Evolutionary conservation across 2,888 invertebrate genomes (phyloP).

Genomic region (Epistrophe eligans): DNA sequence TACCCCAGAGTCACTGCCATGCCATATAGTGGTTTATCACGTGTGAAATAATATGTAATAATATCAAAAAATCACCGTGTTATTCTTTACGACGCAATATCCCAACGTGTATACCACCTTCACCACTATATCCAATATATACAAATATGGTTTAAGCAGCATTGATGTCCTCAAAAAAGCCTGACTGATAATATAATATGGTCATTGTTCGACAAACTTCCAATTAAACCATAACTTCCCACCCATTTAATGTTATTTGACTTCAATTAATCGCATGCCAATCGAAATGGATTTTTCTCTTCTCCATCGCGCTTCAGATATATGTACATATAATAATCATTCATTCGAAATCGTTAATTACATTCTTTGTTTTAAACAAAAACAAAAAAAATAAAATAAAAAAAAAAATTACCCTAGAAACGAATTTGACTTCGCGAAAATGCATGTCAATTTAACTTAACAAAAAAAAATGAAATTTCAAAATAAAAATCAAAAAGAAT

Average conservation of each 20-base stretch:
- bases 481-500: neutral
- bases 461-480: neutral
- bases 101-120: neutral
- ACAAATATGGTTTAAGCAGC: neutral
- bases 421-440: conserved; percentile 14
- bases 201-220: conserved; percentile 6
- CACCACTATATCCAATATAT: neutral
- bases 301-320: neutral
- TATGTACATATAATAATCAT: conserved; percentile 11
- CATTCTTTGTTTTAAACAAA: conserved; percentile 51
- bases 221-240: conserved; percentile 57
- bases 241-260: conserved; percentile 40
- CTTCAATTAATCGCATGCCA: conserved; percentile 65
- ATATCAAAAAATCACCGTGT: neutral
- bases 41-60: neutral
- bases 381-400: neutral
- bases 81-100: neutral
- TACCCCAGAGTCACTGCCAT: neutral
- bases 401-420: conserved; percentile 53
- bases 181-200: conserved; percentile 3
- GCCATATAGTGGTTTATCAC: neutral
- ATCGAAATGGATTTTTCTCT: conserved; percentile 46
- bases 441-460: conserved; percentile 5
- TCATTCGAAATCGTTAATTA: conserved; percentile 61
- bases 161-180: neutral